Evolutionary conservation across 2,888 invertebrate species (phyloP).

Genomic region (Drosophila aldrichi): DNA sequence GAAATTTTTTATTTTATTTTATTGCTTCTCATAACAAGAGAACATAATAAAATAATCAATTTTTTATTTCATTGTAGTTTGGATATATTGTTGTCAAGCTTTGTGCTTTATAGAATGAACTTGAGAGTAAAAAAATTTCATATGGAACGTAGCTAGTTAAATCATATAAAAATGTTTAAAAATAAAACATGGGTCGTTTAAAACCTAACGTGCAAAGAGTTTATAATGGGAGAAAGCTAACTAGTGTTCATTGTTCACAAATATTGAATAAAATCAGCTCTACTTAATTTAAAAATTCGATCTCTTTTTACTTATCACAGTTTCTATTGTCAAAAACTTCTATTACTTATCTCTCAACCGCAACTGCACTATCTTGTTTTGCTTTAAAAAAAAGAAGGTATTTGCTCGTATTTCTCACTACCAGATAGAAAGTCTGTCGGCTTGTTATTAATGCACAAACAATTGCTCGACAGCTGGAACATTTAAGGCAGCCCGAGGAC

Average conservation of each 20-base stretch:
- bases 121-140: not conserved
- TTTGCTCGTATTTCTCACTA: not conserved
- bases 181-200: not conserved
- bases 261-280: too few species aligned
- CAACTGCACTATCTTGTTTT: not conserved
- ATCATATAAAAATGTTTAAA: not conserved
- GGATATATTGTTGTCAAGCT: not conserved
- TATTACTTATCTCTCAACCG: not conserved
- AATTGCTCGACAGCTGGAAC: slow-evolving; percentile 21
- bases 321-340: not conserved
- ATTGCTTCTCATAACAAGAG: not conserved
- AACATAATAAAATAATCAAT: not conserved
- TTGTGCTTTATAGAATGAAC: not conserved
- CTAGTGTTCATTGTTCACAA: not conserved
- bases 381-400: too few species aligned
- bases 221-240: not conserved
- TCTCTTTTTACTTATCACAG: too few species aligned
- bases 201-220: too few species aligned
- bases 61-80: slow-evolving; percentile 1
- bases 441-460: slow-evolving; percentile 29
- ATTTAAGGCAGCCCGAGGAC: slow-evolving; percentile 2
- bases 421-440: not conserved
- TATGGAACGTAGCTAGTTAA: not conserved
- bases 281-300: too few species aligned
- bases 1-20: slow-evolving; percentile 5